Evolutionary conservation across 2,113 vertebrate species (phyloP), one percentile per base, ranked within the genome.

Genomic region (Vulpes vulpes): DNA sequence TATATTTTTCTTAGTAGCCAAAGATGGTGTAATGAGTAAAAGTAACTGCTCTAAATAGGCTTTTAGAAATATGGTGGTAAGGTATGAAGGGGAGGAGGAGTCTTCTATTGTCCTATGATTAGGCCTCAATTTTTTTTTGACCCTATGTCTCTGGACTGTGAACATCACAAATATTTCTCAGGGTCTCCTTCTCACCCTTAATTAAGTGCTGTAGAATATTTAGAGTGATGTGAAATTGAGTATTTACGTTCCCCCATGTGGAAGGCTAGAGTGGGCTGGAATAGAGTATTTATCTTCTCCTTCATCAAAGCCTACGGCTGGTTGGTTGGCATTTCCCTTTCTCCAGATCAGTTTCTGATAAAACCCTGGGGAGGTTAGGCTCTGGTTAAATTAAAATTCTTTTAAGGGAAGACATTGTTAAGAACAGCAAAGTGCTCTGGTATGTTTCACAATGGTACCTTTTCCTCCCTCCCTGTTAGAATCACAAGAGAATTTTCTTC

Each of bases 51-150:
- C 2, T 35, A 86, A 86, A 17, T 60, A 80, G 6, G 19, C 38
- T 71, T 92, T 85, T 62, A 80, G 14, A 38, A 69, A 62, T 71
- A 10, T 53, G 38, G 1, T 79, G 62, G 10, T 80, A 57, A 55
- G 38, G 20, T 38, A 1, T 25, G 10, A 8, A 25, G 9, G 5
- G 11, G 9, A 10, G 2, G 16, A 16, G 62, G 5, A 30, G 5
- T 49, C 35, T 80, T 71, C 32, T 60, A 27, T 81, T 80, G 51
- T 67, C 43, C 43, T 60, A 32, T 32, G 38, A 51, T 35, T 80
- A 82, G n/a, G 30, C 59, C 10, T 62, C 20, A 64, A 4, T 38
- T 49, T 67, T 51, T 78, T 53, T 71, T 6, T 67, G 60, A 86
- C 19, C 2, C 17, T 86, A 32, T 65, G 32, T 20, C 8, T 78